These are phyloP conservation scores for Drosophila koepferae DNA, from an alignment of 2,888 invertebrate species.

Conservation along the genomic window DNA sequence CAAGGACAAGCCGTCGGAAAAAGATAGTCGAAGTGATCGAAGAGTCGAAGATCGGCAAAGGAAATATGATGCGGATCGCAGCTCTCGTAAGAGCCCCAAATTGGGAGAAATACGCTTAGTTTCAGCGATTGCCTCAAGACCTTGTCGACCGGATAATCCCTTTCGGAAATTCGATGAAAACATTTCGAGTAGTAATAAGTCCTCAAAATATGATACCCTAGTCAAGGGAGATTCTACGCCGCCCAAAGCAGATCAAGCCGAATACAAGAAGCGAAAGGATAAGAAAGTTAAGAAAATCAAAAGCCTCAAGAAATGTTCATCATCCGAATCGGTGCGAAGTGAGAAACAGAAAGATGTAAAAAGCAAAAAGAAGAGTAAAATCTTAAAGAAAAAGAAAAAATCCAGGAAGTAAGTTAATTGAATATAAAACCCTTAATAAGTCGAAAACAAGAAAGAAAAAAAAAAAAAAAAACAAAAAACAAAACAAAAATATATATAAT, in stretches of 20 bases:
- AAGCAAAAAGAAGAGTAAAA: constrained; percentile 68
- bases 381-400: constrained; percentile 80
- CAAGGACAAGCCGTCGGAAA: constrained; percentile 29
- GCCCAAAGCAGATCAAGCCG: constrained; percentile 85
- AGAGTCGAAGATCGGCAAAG: constrained; percentile 6
- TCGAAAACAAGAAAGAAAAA: constrained; percentile 11
- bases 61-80: constrained; percentile 53
- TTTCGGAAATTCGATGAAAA: constrained; percentile 87
- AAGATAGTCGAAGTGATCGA: constrained; percentile 25
- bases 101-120: constrained; percentile 49
- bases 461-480: constrained; percentile 9
- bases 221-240: constrained; percentile 82
- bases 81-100: constrained; percentile 30
- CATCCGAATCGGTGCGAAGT: constrained; percentile 85
- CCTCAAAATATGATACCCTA: constrained; percentile 86
- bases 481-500: constrained; percentile 4
- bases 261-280: constrained; percentile 87
- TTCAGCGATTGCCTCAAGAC: constrained; percentile 59
- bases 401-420: constrained; percentile 61
- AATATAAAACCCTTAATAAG: constrained; percentile 17
- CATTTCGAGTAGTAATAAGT: constrained; percentile 85
- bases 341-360: constrained; percentile 91
- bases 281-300: constrained; percentile 87
- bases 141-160: constrained; percentile 72
- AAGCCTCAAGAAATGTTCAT: constrained; percentile 83